phyloP scores from a whole-genome alignment of 2,797 vertebrate species.

The Schizothorax lantsangensis region DNA sequence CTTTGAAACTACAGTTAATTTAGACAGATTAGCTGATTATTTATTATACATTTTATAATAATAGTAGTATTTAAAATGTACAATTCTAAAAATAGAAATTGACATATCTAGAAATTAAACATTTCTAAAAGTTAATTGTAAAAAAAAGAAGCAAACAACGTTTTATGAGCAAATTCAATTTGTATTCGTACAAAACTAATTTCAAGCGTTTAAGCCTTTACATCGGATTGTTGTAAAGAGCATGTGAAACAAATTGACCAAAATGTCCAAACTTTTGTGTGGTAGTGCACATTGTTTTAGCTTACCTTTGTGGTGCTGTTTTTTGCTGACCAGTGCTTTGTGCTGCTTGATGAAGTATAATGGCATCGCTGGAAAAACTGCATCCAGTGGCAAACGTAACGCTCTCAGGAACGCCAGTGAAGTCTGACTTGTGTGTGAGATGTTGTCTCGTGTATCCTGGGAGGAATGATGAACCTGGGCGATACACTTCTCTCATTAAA shows the following conservation, averaged over 20 bases:
- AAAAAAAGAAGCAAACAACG: not conserved
- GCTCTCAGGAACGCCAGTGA: not conserved
- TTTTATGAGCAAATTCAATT: not conserved
- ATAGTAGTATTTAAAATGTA: not conserved
- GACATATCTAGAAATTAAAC: no score
- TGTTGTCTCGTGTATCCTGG: constrained; percentile 16
- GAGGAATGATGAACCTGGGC: constrained; percentile 22
- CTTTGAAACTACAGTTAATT: not conserved
- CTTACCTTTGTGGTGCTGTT: constrained; percentile 42
- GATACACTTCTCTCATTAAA: constrained; percentile 47
- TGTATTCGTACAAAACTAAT: not conserved
- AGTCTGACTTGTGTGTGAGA: not conserved
- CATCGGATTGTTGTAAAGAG: no score
- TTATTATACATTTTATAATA: not conserved
- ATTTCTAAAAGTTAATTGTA: not conserved
- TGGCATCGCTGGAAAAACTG: constrained; percentile 18
- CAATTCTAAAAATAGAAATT: no score
- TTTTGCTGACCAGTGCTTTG: constrained; percentile 18
- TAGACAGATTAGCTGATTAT: not conserved
- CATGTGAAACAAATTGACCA: not conserved
- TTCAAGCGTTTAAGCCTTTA: not conserved
- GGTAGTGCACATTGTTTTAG: not conserved
- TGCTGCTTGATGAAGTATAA: constrained; percentile 39
- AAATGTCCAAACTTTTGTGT: not conserved
- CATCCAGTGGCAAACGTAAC: not conserved